phyloP scores from a whole-genome alignment of 2,888 invertebrate genomes.

The Oegoconia quadripuncta region DNA sequence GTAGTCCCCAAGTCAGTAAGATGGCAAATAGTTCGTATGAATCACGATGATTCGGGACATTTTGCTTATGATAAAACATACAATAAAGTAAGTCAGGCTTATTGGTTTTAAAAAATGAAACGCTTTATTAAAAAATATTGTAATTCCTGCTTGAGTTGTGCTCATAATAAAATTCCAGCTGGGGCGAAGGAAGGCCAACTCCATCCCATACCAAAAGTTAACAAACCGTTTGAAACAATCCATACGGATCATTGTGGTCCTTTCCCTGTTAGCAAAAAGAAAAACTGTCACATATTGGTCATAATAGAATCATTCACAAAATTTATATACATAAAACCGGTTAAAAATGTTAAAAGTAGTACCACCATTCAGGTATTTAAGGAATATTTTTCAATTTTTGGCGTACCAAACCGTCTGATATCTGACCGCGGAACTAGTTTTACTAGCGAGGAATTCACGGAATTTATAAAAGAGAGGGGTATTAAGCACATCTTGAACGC shows the following conservation, averaged over 20 bases:
- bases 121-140: slow-evolving; percentile 47
- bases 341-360: slow-evolving; percentile 30
- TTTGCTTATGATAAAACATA: slow-evolving; percentile 39
- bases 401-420: slow-evolving; percentile 26
- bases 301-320: slow-evolving; percentile 46
- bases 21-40: slow-evolving; percentile 28
- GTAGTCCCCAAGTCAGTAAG: background rate
- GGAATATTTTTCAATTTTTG: too few relatives aligned
- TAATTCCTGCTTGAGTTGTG: slow-evolving; percentile 42
- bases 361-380: slow-evolving; percentile 28
- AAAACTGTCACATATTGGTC: slow-evolving; percentile 33
- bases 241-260: slow-evolving; percentile 56
- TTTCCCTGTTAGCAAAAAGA: slow-evolving; percentile 33
- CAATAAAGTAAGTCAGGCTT: slow-evolving; percentile 30
- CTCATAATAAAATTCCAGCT: slow-evolving; percentile 32
- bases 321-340: slow-evolving; percentile 33
- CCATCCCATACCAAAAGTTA: slow-evolving; percentile 46
- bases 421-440: slow-evolving; percentile 45
- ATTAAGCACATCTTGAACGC: slow-evolving; percentile 28
- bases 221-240: slow-evolving; percentile 45
- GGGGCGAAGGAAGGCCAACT: slow-evolving; percentile 29
- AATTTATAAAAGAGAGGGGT: slow-evolving; percentile 29
- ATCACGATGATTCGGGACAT: slow-evolving; percentile 47
- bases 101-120: slow-evolving; percentile 50
- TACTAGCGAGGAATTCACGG: slow-evolving; percentile 37